Conservation (phyloP, 1,140 invertebrate species). For the Aphis gossypii region DNA sequence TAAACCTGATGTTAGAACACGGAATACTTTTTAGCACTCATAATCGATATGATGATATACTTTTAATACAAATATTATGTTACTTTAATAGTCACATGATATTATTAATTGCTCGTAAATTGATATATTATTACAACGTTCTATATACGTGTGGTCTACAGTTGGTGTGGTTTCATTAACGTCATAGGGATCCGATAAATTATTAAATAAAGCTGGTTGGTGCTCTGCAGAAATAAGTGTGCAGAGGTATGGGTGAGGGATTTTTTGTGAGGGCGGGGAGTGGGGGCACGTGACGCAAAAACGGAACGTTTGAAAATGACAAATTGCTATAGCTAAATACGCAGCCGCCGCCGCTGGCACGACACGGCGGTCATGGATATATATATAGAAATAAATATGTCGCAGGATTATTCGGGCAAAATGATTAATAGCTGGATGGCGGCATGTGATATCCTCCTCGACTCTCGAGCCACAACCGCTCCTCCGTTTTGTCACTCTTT, state of each 20-base stretch:
- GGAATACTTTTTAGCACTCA: background rate
- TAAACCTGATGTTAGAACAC: background rate
- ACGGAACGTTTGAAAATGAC: constrained; percentile 53
- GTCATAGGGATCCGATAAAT: constrained; percentile 8
- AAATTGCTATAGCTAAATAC: constrained; percentile 52
- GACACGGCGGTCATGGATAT: constrained; percentile 44
- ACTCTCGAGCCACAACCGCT: constrained; percentile 2
- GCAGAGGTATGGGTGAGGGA: background rate
- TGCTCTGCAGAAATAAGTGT: background rate
- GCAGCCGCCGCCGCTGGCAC: background rate
- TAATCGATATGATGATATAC: background rate
- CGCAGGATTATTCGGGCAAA: constrained; percentile 41
- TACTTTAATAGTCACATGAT: background rate
- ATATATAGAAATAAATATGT: constrained; percentile 50
- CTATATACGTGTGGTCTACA: background rate
- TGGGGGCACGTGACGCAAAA: constrained; percentile 9
- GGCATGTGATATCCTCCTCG: constrained; percentile 42
- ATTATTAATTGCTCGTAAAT: background rate
- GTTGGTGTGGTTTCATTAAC: background rate
- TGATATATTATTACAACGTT: background rate
- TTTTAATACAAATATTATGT: background rate
- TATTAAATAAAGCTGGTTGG: constrained; percentile 16
- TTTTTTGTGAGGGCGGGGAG: background rate
- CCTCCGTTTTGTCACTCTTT: constrained; percentile 18
- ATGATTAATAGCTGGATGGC: constrained; percentile 50